Percentiles rank a stretch among this genome's conserved stretches.
phyloP scores from a whole-genome alignment of 2,888 invertebrate species.

The Rotaria magnacalcarata region DNA sequence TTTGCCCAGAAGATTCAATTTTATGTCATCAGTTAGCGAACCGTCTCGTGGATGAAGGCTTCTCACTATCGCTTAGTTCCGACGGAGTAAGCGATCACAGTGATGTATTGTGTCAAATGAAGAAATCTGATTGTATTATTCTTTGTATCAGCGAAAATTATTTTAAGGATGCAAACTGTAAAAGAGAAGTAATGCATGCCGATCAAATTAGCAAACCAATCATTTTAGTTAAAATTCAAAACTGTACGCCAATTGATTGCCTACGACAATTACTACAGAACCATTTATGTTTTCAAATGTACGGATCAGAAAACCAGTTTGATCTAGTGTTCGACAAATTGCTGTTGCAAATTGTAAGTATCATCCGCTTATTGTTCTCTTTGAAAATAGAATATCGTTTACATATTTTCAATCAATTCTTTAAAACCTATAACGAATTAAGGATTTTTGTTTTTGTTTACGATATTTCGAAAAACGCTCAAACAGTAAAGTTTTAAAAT shows the following conservation, averaged over 20 bases:
- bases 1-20: background rate
- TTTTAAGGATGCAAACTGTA: background rate
- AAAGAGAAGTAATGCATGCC: background rate
- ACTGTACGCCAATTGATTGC: background rate
- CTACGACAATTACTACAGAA: background rate
- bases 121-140: background rate
- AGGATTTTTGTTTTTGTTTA: too few relatives aligned
- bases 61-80: background rate
- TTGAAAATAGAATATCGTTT: background rate
- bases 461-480: too few relatives aligned
- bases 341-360: background rate
- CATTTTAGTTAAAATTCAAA: background rate
- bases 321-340: background rate
- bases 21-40: background rate
- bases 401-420: too few relatives aligned
- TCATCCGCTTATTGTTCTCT: background rate
- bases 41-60: background rate
- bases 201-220: background rate
- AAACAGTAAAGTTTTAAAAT: too few relatives aligned
- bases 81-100: background rate
- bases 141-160: conserved; percentile 9
- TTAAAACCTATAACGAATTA: too few relatives aligned
- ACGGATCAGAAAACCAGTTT: background rate
- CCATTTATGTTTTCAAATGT: background rate
- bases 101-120: background rate